Conservation (phyloP, 2,888 invertebrate genomes). For the Piscicola geometra region DNA sequence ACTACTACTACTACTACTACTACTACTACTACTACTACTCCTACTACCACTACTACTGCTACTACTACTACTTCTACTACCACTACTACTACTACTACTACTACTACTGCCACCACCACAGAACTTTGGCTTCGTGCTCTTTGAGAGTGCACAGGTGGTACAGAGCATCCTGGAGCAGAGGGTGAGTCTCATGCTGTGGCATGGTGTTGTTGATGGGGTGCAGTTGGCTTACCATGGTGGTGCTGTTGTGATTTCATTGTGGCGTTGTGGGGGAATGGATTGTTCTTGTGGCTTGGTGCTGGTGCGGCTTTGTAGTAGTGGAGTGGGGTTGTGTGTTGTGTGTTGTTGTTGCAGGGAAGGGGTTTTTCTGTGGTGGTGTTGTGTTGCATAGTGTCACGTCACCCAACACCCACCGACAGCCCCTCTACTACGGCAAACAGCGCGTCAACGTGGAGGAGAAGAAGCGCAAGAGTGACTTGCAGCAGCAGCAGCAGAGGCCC, state of each 20-base stretch:
- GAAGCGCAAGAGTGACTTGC: constrained; percentile 34
- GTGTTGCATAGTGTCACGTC: too few species aligned
- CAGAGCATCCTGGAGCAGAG: constrained; percentile 55
- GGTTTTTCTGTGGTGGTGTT: too few species aligned
- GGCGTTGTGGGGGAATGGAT: too few species aligned
- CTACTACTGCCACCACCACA: constrained; percentile 45
- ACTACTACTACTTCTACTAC: constrained; percentile 40
- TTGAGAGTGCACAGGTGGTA: constrained; percentile 76
- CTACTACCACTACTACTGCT: constrained; percentile 40
- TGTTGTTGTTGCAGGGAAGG: too few species aligned
- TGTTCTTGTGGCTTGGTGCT: too few species aligned
- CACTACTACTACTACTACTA: constrained; percentile 40
- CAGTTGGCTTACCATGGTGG: too few species aligned
- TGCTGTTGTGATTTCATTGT: too few species aligned
- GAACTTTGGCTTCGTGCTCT: constrained; percentile 92
- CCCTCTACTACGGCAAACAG: constrained; percentile 34
- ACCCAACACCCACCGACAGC: constrained; percentile 1
- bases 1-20: constrained; percentile 40
- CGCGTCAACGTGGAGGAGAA: constrained; percentile 39
- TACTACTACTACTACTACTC: constrained; percentile 39
- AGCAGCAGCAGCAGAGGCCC: not conserved
- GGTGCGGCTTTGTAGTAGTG: too few species aligned
- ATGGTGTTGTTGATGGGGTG: too few species aligned
- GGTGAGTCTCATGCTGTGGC: too few species aligned
- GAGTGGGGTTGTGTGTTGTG: not conserved